Evolutionary conservation across 2,797 vertebrate genomes (phyloP).

Genomic region (Propithecus perrieri): DNA sequence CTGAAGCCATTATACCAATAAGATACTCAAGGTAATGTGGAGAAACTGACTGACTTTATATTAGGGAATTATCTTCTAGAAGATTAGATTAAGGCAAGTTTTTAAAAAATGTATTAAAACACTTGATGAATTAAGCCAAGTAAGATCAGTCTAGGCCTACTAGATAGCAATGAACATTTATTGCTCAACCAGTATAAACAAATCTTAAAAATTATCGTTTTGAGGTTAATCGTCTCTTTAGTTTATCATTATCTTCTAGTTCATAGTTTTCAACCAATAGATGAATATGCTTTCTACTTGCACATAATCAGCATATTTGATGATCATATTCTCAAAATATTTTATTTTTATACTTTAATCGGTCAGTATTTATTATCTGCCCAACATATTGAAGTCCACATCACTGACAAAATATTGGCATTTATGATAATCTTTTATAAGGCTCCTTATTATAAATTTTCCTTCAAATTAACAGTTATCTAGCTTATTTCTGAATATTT

Average conservation of each 20-base stretch:
- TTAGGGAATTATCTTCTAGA: not conserved
- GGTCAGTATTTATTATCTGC: not conserved
- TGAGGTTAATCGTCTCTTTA: not conserved
- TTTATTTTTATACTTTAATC: not conserved
- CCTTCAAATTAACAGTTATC: not conserved
- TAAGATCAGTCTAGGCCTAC: not conserved
- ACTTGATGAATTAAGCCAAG: not conserved
- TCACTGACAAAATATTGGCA: not conserved
- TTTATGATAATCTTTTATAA: not conserved
- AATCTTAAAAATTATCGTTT: not conserved
- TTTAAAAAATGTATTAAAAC: not conserved
- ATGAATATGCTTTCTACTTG: not conserved
- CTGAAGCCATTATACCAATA: not conserved
- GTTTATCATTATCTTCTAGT: not conserved
- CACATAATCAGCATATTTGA: not conserved
- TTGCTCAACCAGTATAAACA: not conserved
- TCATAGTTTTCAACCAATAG: not conserved
- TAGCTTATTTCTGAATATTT: slow-evolving; percentile 8
- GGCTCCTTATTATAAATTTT: not conserved
- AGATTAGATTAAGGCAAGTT: not conserved
- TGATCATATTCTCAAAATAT: not conserved
- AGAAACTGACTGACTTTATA: slow-evolving; percentile 3
- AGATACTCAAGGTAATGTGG: not conserved
- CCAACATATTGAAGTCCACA: not conserved
- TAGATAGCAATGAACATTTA: not conserved